These are phyloP conservation scores for Pachliopta kotzebuea DNA, from an alignment of 2,888 invertebrate genomes.

Conservation along the genomic window DNA sequence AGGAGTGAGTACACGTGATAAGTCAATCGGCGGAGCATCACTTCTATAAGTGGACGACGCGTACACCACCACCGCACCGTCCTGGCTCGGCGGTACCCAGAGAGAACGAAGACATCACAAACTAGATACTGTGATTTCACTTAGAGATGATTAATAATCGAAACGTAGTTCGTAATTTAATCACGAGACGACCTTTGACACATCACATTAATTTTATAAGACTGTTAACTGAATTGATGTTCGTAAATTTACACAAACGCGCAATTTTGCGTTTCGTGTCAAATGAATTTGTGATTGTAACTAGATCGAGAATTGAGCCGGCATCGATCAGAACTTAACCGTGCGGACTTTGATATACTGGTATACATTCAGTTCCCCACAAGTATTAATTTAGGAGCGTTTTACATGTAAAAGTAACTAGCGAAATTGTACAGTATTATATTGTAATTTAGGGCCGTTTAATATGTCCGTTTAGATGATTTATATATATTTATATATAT, in stretches of 20 bases:
- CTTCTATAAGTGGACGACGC: constrained; percentile 41
- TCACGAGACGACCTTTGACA: constrained; percentile 37
- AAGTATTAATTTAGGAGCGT: constrained; percentile 70
- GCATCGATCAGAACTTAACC: constrained; percentile 46
- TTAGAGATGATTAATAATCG: constrained; percentile 39
- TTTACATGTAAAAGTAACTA: constrained; percentile 69
- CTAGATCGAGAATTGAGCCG: constrained; percentile 42
- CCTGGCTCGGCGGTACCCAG: constrained; percentile 34
- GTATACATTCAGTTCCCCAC: constrained; percentile 61
- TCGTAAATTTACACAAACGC: constrained; percentile 54
- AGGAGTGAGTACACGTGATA: constrained; percentile 97
- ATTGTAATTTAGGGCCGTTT: constrained; percentile 64
- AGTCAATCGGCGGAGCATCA: constrained; percentile 63
- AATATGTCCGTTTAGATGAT: constrained; percentile 65
- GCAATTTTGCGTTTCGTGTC: constrained; percentile 44
- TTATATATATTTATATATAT: constrained; percentile 38
- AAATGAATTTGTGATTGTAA: constrained; percentile 54
- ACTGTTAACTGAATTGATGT: constrained; percentile 77
- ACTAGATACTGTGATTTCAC: constrained; percentile 62
- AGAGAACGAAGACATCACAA: constrained; percentile 43
- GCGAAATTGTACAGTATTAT: constrained; percentile 81
- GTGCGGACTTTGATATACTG: constrained; percentile 62
- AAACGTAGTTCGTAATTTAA: constrained; percentile 31
- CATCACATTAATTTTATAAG: constrained; percentile 60
- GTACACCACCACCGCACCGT: constrained; percentile 41